Evolutionary conservation across 2,113 vertebrate species (phyloP), one percentile per base, ranked within the genome.

Genomic region (Dryoscopus gambensis): DNA sequence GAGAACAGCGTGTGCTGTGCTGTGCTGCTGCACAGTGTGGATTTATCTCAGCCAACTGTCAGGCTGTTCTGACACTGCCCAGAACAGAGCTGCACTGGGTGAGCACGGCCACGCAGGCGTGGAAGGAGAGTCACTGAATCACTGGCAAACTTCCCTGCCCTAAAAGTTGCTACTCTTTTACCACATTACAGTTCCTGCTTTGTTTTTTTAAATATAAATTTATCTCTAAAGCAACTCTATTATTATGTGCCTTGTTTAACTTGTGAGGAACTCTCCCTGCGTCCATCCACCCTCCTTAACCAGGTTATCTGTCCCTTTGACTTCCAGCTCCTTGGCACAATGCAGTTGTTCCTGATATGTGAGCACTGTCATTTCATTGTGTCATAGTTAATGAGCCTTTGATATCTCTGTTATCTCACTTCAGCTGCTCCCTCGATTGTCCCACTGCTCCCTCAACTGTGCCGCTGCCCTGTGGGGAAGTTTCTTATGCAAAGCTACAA

Each of bases 211-310:
- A 17, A 37, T 50, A 30, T 15, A n/a, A 42, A 15, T 23, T 4
- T 18, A 11, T 20, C 3, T 33, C 8, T 40, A 22, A 63, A 67
- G 20, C 27, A 50, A 1, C 10, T 84, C 4, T 47, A 0, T 69
- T 27, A 28, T 35, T 47, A 2, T 25, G 11, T 87, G 64, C 21
- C 7, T 3, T 62, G 39, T 86, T 53, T 81, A 89, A 77, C 16
- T 55, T 42, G 42, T 21, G 56, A 87, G 37, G 56, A 92, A 2
- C 44, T 67, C 31, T 67, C 9, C 63, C 44, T 77, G 1, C 33
- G 39, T 47, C 71, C 33, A 44, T n/a, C 37, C 49, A 7, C 46
- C 57, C 71, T 83, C 30, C 64, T 55, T 49, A 28, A 22, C 21
- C 55, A 3, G 4, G 5, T 77, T 83, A 19, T 59, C 69, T 76